Conservation (phyloP, 2,113 vertebrate genomes). For the Scalopus aquaticus region DNA sequence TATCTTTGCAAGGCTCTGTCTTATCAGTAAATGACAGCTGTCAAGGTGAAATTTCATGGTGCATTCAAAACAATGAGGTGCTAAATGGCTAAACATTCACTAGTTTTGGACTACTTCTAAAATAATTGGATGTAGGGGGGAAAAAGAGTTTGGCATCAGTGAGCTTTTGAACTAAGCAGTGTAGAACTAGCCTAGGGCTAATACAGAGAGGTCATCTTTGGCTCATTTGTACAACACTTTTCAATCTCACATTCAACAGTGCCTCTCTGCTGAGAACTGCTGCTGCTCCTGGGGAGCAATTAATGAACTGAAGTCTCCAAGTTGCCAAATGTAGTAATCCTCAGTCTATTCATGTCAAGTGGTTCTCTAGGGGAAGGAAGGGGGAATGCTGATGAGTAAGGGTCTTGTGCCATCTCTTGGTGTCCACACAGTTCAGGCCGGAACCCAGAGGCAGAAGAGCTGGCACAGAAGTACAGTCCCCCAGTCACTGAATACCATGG, state of each 20-base stretch:
- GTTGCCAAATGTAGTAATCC: neutral
- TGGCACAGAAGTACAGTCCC: neutral
- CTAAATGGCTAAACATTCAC: neutral
- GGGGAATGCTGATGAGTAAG: neutral
- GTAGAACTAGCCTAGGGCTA: neutral
- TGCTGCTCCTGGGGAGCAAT: neutral
- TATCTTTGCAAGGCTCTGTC: neutral
- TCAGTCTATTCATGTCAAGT: neutral
- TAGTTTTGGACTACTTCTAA: neutral
- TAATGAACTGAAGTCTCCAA: neutral
- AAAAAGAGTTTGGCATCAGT: neutral
- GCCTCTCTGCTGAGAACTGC: neutral
- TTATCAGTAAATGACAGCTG: neutral
- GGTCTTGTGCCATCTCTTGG: neutral
- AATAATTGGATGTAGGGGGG: neutral
- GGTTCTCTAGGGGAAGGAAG: neutral
- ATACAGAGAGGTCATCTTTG: neutral
- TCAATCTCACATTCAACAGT: neutral
- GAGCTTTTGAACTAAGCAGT: neutral
- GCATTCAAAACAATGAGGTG: neutral
- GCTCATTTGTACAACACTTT: neutral
- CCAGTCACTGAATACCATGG: neutral
- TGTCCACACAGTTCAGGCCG: neutral
- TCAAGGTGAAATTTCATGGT: neutral
- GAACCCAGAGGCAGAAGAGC: neutral